Percentiles rank a stretch among this genome's conserved stretches.
Evolutionary conservation across 1,140 invertebrate species (phyloP).

Genomic region (Drosophila parvula): DNA sequence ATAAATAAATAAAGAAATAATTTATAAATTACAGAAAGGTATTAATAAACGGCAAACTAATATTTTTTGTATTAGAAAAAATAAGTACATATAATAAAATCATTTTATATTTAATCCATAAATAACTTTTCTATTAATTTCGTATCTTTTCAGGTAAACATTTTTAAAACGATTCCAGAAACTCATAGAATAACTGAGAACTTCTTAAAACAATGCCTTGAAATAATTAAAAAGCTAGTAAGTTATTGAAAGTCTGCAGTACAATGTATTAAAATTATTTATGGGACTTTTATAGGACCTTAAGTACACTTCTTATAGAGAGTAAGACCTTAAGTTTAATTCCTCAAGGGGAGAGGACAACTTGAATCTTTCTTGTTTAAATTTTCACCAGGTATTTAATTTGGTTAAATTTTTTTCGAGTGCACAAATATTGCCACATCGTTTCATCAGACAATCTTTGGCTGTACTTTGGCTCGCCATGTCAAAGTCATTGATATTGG

Average conservation of each 20-base stretch:
- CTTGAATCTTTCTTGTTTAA: too few relatives aligned
- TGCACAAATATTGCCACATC: slow-evolving; percentile 30
- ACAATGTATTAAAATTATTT: background rate
- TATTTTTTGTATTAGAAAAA: background rate
- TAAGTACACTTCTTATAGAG: background rate
- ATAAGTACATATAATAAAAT: background rate
- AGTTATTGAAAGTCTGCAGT: background rate
- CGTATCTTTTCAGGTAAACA: slow-evolving; percentile 21
- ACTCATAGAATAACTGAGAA: background rate
- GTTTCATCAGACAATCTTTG: slow-evolving; percentile 32
- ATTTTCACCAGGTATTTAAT: background rate
- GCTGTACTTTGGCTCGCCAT: slow-evolving; percentile 28
- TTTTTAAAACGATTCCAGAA: too few relatives aligned
- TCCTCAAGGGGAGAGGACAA: too few relatives aligned
- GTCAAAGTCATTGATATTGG: slow-evolving; percentile 56
- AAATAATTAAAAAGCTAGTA: background rate
- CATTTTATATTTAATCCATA: background rate
- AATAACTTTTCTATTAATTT: background rate
- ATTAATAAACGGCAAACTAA: background rate
- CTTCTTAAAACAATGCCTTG: background rate
- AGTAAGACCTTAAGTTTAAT: too few relatives aligned
- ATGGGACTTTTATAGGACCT: background rate
- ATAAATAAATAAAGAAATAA: too few relatives aligned
- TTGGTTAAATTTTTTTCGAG: background rate
- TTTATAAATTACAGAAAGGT: background rate